Evolutionary conservation across 2,797 vertebrate genomes (phyloP), one percentile per base, ranked within the genome.

Genomic region (Cirrhinus molitorella): DNA sequence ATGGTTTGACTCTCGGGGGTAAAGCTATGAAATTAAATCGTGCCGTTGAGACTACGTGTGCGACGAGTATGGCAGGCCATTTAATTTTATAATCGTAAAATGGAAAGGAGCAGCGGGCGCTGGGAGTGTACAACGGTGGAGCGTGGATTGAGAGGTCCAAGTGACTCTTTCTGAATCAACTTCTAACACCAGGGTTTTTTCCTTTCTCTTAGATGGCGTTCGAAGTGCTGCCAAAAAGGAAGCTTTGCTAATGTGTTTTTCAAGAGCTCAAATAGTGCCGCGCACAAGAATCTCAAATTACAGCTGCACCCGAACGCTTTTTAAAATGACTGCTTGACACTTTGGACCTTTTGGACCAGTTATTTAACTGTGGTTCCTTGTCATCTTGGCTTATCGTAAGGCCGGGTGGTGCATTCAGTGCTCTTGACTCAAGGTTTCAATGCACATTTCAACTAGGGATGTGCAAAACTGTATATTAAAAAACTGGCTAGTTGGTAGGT

Each of bases 1-100:
- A 70, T 70, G 73, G 85, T 59, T 72, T 72, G 75, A 70, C 72
- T 85, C 84, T 84, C 85, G 45, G 76, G 81, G 85, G 85, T 85
- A 83, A 84, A 74, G 79, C 80, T 87, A 79, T 85, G 79, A 87
- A 82, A 87, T 88, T 85, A 88, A 87, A 83, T 84, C 37, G 81
- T 81, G 81, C 75, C 74, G 61, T 70, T 63, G 86, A 88, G 85
- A 88, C 75, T 72, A n/a, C 11, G 8, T 76, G 55, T 63, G 79
- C 70, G 82, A 43, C 11, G 73, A 71, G 55, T 49, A 57, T 31
- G 72, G 79, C 74, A 88, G 82, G 55, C 57, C 53, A 68, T 86
- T 87, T 85, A 57, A 51, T 85, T 68, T 83, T 63, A 79, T 86
- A 76, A 89, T 81, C 61, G 49, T 37, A n/a, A 84, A 66, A 85